Percentiles rank a stretch among this genome's conserved stretches.
Evolutionary conservation across 2,888 invertebrate genomes (phyloP).

Genomic region (Eupeodes luniger): DNA sequence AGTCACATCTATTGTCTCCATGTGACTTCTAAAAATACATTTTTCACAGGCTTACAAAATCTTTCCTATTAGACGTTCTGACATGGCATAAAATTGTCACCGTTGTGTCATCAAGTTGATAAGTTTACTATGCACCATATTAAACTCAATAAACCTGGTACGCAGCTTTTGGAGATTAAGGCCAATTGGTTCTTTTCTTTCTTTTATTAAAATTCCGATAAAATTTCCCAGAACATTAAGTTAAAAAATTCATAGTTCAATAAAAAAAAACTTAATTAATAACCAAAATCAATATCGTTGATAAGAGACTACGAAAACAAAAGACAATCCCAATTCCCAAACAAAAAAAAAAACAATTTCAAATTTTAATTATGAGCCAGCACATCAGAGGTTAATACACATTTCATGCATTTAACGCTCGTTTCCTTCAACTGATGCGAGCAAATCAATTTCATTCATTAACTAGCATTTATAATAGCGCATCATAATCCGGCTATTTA

Average conservation of each 20-base stretch:
- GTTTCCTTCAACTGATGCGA: slow-evolving; percentile 39
- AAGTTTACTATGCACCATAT: too few species aligned
- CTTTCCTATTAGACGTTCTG: too few species aligned
- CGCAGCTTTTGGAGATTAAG: too few species aligned
- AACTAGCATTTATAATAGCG: slow-evolving; percentile 58
- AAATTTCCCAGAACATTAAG: slow-evolving; percentile 12
- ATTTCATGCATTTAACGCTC: slow-evolving; percentile 35
- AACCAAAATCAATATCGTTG: slow-evolving; percentile 47
- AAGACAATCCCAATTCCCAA: slow-evolving; percentile 1
- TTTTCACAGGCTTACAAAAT: too few species aligned
- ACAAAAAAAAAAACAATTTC: background rate
- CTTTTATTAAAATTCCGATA: background rate
- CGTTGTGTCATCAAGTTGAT: too few species aligned
- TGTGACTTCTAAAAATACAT: too few species aligned
- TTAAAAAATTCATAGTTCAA: background rate
- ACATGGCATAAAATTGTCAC: too few species aligned
- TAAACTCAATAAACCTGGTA: too few species aligned
- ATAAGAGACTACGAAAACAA: background rate
- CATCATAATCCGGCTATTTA: slow-evolving; percentile 19
- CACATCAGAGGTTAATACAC: slow-evolving; percentile 39
- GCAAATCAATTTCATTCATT: slow-evolving; percentile 74
- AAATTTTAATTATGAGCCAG: slow-evolving; percentile 19
- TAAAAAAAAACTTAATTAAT: slow-evolving; percentile 43
- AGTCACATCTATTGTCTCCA: too few species aligned
- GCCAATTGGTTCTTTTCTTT: too few species aligned